Base-by-base conservation (phyloP, 2,888 invertebrate species). In the Epinotia bilunana region DNA sequence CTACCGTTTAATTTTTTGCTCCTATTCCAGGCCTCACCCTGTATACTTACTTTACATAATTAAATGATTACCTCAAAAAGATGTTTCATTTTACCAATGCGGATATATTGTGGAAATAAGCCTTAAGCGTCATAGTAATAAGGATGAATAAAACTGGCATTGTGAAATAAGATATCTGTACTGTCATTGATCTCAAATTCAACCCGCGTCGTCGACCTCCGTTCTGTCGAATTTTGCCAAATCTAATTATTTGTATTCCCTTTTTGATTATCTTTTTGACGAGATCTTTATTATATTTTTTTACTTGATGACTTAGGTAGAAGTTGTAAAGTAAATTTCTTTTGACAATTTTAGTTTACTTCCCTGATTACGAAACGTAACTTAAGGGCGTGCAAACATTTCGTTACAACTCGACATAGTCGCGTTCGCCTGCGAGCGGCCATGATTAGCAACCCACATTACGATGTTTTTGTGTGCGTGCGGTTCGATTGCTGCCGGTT, bases 161-260 rank as follows among this genome's bases (percentile, higher is more conserved):
- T 16, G 16, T 16, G 49, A 49, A 49, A 49, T 49, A 16, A 16
- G 5, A 49, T 16, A 6, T 49, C 4, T 13, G 16, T 55, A 55
- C 55, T 18, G 79, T 78, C 79, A 79, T 80, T 78, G 79, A 82
- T 81, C 78, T 81, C 68, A 76, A 78, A 83, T 81, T 82, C 80
- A 77, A 70, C 74, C 72, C 80, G 73, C 76, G 81, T 77, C 77
- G 74, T 69, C 77, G 72, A 78, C 70, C 77, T 77, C 72, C 78
- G 81, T 81, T 84, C 77, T 76, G 76, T 74, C 73, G 78, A 82
- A 71, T 65, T 74, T 72, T 43, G 43, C 43, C 58, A 73, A 73
- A 67, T 65, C 33, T 11, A 73, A 73, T 73, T 65, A 73, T 49
- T 72, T 72, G 58, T 65, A 65, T 58, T 76, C 62, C 68, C 70